Conservation (phyloP, 2,888 invertebrate species). For the Apamea monoglypha region DNA sequence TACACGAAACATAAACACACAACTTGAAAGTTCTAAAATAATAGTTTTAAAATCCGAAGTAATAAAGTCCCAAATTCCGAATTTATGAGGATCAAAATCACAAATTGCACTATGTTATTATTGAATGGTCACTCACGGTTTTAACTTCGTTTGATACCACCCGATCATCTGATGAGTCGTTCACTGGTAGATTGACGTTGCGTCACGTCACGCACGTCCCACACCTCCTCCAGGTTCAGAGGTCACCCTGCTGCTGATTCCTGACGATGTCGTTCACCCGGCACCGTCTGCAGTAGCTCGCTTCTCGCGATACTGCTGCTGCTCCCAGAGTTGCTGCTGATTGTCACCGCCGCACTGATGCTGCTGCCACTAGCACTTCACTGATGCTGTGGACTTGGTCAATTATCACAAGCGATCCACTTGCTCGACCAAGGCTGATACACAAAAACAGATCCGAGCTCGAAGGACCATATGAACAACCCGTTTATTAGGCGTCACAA, state of each 20-base stretch:
- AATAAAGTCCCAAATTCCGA: neutral
- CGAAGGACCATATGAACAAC: conserved; percentile 2
- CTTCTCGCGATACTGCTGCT: neutral
- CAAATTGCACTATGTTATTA: no score
- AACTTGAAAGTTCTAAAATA: neutral
- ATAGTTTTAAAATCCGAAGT: neutral
- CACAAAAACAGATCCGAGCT: neutral
- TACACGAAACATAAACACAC: neutral
- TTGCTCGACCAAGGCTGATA: neutral
- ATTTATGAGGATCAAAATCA: no score
- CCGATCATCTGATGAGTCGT: no score
- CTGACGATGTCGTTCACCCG: neutral
- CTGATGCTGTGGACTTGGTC: conserved; percentile 4
- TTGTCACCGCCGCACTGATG: neutral
- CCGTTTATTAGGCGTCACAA: no score
- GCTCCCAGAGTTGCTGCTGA: neutral
- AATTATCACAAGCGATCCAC: conserved; percentile 3
- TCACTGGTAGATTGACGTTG: no score
- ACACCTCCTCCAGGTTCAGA: neutral
- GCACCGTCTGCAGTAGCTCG: neutral
- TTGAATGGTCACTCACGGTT: no score
- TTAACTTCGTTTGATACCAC: no score
- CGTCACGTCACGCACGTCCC: neutral
- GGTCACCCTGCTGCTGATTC: conserved; percentile 3
- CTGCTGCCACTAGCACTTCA: neutral